Base-by-base conservation (phyloP, 1,140 invertebrate species). In the Planococcus citri region DNA sequence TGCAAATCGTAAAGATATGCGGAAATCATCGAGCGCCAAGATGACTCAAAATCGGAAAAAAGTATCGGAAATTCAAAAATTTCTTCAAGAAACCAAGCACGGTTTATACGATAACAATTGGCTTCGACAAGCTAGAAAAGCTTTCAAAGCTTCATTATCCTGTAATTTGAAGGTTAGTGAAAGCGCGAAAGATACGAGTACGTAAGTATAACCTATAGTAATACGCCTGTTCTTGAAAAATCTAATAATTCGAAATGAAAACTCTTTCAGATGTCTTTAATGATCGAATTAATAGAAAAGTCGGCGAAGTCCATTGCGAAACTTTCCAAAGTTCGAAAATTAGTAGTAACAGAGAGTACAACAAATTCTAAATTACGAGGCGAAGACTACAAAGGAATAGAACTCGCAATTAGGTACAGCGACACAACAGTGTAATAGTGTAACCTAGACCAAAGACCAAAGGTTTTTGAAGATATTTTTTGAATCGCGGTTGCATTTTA, bases 31-130 rank as follows among this genome's bases (percentile, higher is more conserved):
- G 1, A 27, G 22, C 10, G 22, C 60, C 10, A 64, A 64, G 10
- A 20, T 64, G 10, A 64, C 21, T 25, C 22, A 24, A 25, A 17
- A 10, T 4, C 2, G 60, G 22, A 24, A 27, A 24, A 64, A 64
- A 64, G 8, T 25, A 24, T 64, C 60, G 20, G 60, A 64, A 64
- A 24, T 64, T 24, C 22, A 64, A 64, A 64, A 64, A 64, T 64
- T 64, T 64, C 60, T 64, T 24, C 60, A 64, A 25, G 25, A 64
- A 17, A 64, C 60, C 10, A 64, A 27, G 24, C 60, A 64, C 22
- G 60, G 60, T 25, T 17, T 27, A 17, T 64, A 25, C 25, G 60
- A 64, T 20, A 64, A 64, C 25, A 64, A 64, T 27, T 64, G 60
- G 60, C 25, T 64, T 25, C 21, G 25, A 24, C 60, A 64, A 25